A percentile compares a stretch with the other conserved stretches of the same genome.
Evolutionary conservation across 2,888 invertebrate species (phyloP).

Genomic region (Lochmaea capreae): DNA sequence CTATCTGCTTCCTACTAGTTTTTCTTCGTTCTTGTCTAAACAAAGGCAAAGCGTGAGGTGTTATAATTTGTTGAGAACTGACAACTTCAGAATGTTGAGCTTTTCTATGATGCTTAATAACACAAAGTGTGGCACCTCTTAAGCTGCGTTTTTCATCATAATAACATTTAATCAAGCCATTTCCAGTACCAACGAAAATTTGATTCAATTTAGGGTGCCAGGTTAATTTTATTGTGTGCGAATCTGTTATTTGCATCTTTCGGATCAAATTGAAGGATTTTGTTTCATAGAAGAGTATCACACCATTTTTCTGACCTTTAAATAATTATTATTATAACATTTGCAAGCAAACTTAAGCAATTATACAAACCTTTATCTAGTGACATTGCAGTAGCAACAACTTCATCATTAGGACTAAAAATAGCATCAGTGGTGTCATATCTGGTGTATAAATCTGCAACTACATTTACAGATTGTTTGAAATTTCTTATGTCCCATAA

Average conservation of each 20-base stretch:
- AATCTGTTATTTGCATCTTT: slow-evolving; percentile 80
- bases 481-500: slow-evolving; percentile 92
- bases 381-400: slow-evolving; percentile 91
- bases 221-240: slow-evolving; percentile 86
- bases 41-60: slow-evolving; percentile 94
- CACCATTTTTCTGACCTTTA: slow-evolving; percentile 68
- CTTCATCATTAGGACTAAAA: slow-evolving; percentile 93
- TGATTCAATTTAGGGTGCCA: slow-evolving; percentile 99
- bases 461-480: slow-evolving; percentile 80
- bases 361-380: slow-evolving; percentile 70
- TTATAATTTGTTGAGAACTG: slow-evolving; percentile 87
- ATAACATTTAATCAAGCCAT: slow-evolving; percentile 89
- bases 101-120: slow-evolving; percentile 82
- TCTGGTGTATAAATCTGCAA: slow-evolving; percentile 79
- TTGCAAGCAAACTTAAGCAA: neutral
- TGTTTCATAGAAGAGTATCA: slow-evolving; percentile 83
- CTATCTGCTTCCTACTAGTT: slow-evolving; percentile 89
- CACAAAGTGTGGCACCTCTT: slow-evolving; percentile 91
- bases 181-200: slow-evolving; percentile 91
- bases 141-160: slow-evolving; percentile 90
- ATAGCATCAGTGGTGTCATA: slow-evolving; percentile 86
- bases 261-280: slow-evolving; percentile 80
- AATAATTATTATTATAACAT: slow-evolving; percentile 18
- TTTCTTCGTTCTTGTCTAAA: slow-evolving; percentile 93
- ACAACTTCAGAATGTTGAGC: slow-evolving; percentile 87